Evolutionary conservation across 1,140 invertebrate species (phyloP).

Genomic region (Conus ventricosus): DNA sequence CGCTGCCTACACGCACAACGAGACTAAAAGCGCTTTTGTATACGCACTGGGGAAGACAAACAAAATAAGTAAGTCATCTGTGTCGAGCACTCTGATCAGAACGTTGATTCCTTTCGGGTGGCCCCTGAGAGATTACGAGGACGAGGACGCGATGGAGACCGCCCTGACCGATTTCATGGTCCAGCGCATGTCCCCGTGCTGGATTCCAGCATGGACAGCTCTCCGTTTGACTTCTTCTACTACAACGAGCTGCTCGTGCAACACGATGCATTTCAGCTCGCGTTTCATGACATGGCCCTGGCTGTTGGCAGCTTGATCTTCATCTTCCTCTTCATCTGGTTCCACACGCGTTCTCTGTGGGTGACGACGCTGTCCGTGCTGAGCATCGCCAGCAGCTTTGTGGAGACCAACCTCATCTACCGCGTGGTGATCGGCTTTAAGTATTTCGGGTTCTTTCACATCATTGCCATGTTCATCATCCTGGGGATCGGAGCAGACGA

Average conservation of each 20-base stretch:
- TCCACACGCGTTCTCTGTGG: slow-evolving; percentile 59
- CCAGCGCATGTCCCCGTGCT: slow-evolving; percentile 40
- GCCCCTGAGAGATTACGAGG: not conserved
- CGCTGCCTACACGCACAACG: slow-evolving; percentile 39
- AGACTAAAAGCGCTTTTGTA: slow-evolving; percentile 7
- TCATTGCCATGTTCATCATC: slow-evolving; percentile 66
- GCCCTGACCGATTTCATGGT: slow-evolving; percentile 18
- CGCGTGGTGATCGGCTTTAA: slow-evolving; percentile 57
- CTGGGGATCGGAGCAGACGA: slow-evolving; percentile 69
- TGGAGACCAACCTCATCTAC: slow-evolving; percentile 65
- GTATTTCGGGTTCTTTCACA: slow-evolving; percentile 69
- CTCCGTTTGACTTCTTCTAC: slow-evolving; percentile 44
- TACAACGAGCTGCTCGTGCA: slow-evolving; percentile 44
- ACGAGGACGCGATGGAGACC: not conserved
- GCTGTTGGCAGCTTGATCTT: slow-evolving; percentile 58
- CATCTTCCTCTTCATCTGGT: slow-evolving; percentile 57
- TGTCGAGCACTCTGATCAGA: slow-evolving; percentile 32
- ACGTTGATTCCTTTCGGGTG: slow-evolving; percentile 17
- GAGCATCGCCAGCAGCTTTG: slow-evolving; percentile 63
- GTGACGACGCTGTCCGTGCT: slow-evolving; percentile 53
- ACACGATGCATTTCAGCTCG: slow-evolving; percentile 49
- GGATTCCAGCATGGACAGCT: slow-evolving; percentile 26
- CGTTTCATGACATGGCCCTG: slow-evolving; percentile 53
- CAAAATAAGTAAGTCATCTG: slow-evolving; percentile 22
- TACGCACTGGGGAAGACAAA: slow-evolving; percentile 38